phyloP scores from a whole-genome alignment of 2,797 vertebrate genomes.

The Semotilus atromaculatus region DNA sequence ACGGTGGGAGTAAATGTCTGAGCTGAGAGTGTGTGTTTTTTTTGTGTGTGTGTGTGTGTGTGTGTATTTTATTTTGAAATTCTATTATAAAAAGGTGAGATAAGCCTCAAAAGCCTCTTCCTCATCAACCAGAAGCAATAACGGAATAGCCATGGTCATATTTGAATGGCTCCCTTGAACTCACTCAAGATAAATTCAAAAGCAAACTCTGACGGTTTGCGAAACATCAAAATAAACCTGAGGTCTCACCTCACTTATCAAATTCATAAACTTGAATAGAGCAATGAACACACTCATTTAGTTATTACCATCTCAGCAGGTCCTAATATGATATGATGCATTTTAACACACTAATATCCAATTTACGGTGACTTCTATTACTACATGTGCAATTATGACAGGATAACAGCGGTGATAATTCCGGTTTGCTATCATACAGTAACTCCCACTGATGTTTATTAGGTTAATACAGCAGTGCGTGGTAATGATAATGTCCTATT shows the following conservation, averaged over 20 bases:
- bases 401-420: conserved; percentile 48
- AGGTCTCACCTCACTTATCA: conserved; percentile 51
- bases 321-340: conserved; percentile 45
- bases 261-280: conserved; percentile 51
- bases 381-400: conserved; percentile 42
- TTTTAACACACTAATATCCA: conserved; percentile 42
- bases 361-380: conserved; percentile 42
- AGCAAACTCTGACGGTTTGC: conserved; percentile 58
- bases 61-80: conserved; percentile 25
- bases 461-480: conserved; percentile 36
- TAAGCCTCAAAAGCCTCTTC: conserved; percentile 17
- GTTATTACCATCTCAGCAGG: conserved; percentile 46
- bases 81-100: conserved; percentile 17
- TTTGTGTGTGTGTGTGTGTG: too few species aligned
- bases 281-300: conserved; percentile 50
- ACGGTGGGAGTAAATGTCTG: conserved; percentile 3
- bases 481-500: conserved; percentile 53
- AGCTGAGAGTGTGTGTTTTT: conserved; percentile 18
- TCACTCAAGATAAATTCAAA: conserved; percentile 62
- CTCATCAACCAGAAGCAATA: conserved; percentile 20
- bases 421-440: conserved; percentile 36
- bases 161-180: conserved; percentile 33
- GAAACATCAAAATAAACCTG: conserved; percentile 60
- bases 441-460: conserved; percentile 54
- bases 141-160: conserved; percentile 7